Evolutionary conservation across 64 coral and sea anemone species (phyloP), one percentile per base, ranked within the genome.

Genomic region (Actinia equina): DNA sequence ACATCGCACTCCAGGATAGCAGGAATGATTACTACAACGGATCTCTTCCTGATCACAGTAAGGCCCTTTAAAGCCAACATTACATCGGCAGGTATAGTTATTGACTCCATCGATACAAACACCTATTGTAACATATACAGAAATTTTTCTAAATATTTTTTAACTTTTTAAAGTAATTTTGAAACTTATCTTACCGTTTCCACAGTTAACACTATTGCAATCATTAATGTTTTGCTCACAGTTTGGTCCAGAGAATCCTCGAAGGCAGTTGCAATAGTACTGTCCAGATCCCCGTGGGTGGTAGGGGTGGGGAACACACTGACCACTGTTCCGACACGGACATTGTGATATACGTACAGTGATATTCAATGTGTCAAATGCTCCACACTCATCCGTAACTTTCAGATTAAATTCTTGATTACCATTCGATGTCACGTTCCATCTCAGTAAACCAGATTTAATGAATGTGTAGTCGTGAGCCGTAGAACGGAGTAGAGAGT

Each of bases 261-360:
- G 64, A 42, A 18, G 10, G 43, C 89, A 91, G 6, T 62, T 20
- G 18, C 89, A 91, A 23, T 6, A 13, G 52, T 91, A 91, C 3
- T 23, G 56, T 20, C 89, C 89, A 86, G 89, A 91, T 23, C 89
- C 89, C 43, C 83, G 76, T 5, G 89, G 84, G 6, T 79, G 74
- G 3, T 86, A 11, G 12, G 89, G 84, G 22, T 91, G 83, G 46
- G 89, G 82, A 18, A 79, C 18, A 42, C 89, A 91, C 43, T 17
- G 27, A 26, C 89, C 89, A 17, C 80, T 77, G 54, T 91, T 91
- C 26, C 62, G 15, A 80, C 89, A 91, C 17, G 30, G 83, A 20
- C 89, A 91, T 3, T 14, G 42, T 52, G 67, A 17, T 43, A 86
- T 64, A 20, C 54, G n/a, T 1, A 91, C 41, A 0, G 56, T 91